Evolutionary conservation across 2,113 vertebrate species (phyloP).

Genomic region (Cephalopholis sonnerati): DNA sequence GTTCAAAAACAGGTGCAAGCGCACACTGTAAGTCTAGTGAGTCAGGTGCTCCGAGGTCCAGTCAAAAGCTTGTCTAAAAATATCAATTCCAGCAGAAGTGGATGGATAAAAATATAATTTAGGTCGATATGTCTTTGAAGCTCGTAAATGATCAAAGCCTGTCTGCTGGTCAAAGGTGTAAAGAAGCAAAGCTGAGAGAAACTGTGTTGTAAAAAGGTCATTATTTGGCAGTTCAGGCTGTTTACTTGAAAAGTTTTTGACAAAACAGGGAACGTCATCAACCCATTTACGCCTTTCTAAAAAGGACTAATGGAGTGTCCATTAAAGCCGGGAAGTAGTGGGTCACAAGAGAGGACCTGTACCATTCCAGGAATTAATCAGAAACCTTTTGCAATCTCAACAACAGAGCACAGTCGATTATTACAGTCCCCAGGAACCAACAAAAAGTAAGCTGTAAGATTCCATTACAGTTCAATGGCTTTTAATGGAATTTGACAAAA

Average conservation of each 20-base stretch:
- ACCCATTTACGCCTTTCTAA: slow-evolving; percentile 18
- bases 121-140: slow-evolving; percentile 5
- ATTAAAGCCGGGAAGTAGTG: slow-evolving; percentile 54
- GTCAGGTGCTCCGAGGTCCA: neutral
- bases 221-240: neutral
- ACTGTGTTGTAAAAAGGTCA: neutral
- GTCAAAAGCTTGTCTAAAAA: slow-evolving; percentile 5
- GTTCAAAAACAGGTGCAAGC: neutral
- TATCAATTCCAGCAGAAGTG: neutral
- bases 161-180: neutral
- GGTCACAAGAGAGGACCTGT: slow-evolving; percentile 15
- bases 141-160: neutral
- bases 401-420: slow-evolving; percentile 10
- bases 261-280: neutral
- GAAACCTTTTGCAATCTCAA: slow-evolving; percentile 13
- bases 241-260: slow-evolving; percentile 13
- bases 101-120: slow-evolving; percentile 22
- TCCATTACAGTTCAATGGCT: neutral
- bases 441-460: neutral
- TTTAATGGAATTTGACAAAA: neutral
- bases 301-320: slow-evolving; percentile 54
- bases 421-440: neutral
- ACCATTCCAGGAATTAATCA: slow-evolving; percentile 14
- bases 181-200: neutral
- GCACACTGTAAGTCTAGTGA: neutral